phyloP scores from a whole-genome alignment of 1,140 invertebrate species.

The Listronotus oregonensis region DNA sequence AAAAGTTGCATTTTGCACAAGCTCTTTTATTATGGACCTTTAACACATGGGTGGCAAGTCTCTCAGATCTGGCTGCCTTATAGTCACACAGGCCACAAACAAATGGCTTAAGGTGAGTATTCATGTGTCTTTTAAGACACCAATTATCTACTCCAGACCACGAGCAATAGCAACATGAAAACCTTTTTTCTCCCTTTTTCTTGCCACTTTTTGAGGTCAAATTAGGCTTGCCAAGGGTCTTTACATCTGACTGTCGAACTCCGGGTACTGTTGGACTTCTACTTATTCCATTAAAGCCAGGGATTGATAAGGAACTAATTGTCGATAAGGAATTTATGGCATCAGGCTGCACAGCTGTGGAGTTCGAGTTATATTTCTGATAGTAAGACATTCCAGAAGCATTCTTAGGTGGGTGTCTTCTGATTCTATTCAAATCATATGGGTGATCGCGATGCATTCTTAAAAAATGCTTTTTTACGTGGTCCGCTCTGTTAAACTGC shows the following conservation, averaged over 20 bases:
- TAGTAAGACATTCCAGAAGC: slow-evolving; percentile 59
- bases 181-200: slow-evolving; percentile 60
- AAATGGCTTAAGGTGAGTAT: slow-evolving; percentile 90
- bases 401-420: slow-evolving; percentile 62
- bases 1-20: slow-evolving; percentile 83
- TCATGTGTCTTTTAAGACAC: slow-evolving; percentile 88
- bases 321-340: slow-evolving; percentile 42
- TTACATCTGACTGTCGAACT: slow-evolving; percentile 41
- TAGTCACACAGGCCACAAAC: slow-evolving; percentile 88
- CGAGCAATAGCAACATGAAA: slow-evolving; percentile 84
- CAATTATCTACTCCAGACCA: slow-evolving; percentile 94
- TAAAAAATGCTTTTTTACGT: slow-evolving; percentile 92
- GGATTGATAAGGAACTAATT: slow-evolving; percentile 50
- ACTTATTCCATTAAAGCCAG: slow-evolving; percentile 49
- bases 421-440: slow-evolving; percentile 84
- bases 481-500: slow-evolving; percentile 92
- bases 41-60: slow-evolving; percentile 83
- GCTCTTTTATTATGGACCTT: slow-evolving; percentile 90
- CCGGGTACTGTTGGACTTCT: slow-evolving; percentile 37
- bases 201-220: slow-evolving; percentile 46
- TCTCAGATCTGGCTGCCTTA: slow-evolving; percentile 84
- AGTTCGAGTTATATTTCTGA: slow-evolving; percentile 51
- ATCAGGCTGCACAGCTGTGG: slow-evolving; percentile 43
- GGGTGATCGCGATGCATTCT: slow-evolving; percentile 86
- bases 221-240: slow-evolving; percentile 43